phyloP scores from a whole-genome alignment of 2,797 vertebrate species.

The Podarcis siculus region DNA sequence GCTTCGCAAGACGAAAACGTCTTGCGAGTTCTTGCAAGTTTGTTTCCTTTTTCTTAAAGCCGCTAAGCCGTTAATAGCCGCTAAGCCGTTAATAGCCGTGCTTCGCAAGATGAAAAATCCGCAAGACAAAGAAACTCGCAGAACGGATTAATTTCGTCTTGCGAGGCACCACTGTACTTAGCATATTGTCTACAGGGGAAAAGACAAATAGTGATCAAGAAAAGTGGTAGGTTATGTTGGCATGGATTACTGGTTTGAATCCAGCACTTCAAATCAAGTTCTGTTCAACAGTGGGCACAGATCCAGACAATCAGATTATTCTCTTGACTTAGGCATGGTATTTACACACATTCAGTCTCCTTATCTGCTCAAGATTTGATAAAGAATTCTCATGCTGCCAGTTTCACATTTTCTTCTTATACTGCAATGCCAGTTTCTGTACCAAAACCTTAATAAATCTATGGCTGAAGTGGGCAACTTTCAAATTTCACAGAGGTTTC shows the following conservation, averaged over 20 bases:
- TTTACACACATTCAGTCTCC: not conserved
- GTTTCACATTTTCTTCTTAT: not conserved
- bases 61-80: too few species aligned
- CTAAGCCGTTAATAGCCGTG: too few species aligned
- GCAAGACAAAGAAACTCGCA: too few species aligned
- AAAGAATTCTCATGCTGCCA: not conserved
- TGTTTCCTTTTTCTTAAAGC: too few species aligned
- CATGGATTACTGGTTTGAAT: not conserved
- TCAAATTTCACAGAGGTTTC: not conserved
- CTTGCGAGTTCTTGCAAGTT: too few species aligned
- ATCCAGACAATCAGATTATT: conserved; percentile 3
- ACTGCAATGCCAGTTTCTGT: not conserved
- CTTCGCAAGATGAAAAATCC: too few species aligned
- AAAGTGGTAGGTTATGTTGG: not conserved
- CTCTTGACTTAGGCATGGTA: not conserved
- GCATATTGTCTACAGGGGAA: not conserved
- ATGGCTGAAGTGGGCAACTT: not conserved
- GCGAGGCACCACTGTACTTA: too few species aligned
- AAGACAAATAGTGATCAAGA: not conserved
- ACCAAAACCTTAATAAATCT: not conserved
- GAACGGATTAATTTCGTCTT: too few species aligned
- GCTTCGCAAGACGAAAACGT: too few species aligned
- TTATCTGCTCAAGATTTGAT: not conserved
- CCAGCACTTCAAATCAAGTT: not conserved
- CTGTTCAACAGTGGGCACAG: not conserved